phyloP scores from a whole-genome alignment of 2,113 vertebrate genomes.

The Pygoscelis adeliae region DNA sequence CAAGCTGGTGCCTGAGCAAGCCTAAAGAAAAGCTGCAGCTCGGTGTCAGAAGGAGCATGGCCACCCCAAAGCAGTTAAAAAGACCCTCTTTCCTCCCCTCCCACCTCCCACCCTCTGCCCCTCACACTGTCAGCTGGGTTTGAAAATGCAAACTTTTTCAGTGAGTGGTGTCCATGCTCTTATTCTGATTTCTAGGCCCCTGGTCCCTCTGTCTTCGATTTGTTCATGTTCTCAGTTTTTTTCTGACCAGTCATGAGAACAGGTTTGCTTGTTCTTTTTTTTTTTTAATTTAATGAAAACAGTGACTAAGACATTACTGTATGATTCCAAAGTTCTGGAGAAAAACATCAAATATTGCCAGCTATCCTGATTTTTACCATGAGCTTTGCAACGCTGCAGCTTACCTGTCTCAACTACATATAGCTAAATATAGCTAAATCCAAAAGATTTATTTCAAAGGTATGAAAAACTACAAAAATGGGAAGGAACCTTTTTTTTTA shows the following conservation, averaged over 20 bases:
- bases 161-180: background rate
- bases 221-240: background rate
- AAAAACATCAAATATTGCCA: background rate
- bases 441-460: background rate
- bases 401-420: background rate
- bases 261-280: background rate
- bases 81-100: background rate
- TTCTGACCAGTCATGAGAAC: background rate
- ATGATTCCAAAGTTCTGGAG: background rate
- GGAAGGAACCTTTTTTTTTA: background rate
- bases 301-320: background rate
- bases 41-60: fast-evolving
- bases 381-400: background rate
- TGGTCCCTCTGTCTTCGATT: background rate
- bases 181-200: background rate
- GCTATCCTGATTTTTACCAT: background rate
- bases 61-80: background rate
- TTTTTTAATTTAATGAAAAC: background rate
- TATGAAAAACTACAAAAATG: background rate
- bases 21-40: background rate
- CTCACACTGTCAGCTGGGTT: background rate
- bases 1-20: background rate
- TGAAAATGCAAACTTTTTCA: background rate
- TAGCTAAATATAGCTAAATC: background rate
- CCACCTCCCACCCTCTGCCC: background rate